These are phyloP conservation scores for Tribolium madens DNA, from an alignment of 1,140 invertebrate genomes.

Conservation along the genomic window DNA sequence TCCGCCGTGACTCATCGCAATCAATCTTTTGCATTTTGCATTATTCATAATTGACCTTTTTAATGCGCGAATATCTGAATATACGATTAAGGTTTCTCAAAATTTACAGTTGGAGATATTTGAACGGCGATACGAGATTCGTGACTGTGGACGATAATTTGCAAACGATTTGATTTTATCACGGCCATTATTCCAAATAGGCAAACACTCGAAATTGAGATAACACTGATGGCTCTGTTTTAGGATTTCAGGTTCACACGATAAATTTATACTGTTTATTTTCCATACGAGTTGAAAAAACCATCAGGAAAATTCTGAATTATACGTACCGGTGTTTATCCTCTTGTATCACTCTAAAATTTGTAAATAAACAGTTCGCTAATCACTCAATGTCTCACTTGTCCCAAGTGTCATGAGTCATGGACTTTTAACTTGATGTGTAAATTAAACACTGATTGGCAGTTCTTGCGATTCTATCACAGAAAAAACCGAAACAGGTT, in stretches of 20 bases:
- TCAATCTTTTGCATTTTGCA: conserved; percentile 41
- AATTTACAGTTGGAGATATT: conserved; percentile 28
- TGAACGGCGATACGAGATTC: neutral
- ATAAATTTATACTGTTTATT: neutral
- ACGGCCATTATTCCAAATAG: conserved; percentile 7
- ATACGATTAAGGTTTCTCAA: conserved; percentile 25
- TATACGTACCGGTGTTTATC: neutral
- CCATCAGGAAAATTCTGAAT: neutral
- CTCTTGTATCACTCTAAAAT: neutral
- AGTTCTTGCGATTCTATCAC: neutral
- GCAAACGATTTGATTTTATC: conserved; percentile 5
- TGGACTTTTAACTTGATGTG: neutral
- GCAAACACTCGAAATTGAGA: neutral
- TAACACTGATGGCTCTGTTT: neutral
- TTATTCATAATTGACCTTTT: conserved; percentile 43
- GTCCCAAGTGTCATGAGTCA: neutral
- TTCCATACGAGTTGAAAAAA: neutral
- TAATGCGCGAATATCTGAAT: conserved; percentile 29
- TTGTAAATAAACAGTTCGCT: neutral
- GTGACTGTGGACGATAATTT: conserved; percentile 13
- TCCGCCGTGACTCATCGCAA: conserved; percentile 32
- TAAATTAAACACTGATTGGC: neutral
- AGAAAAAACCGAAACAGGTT: neutral
- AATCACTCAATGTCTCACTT: neutral
- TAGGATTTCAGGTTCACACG: neutral